Evolutionary conservation across 2,797 vertebrate genomes (phyloP).

Genomic region (Chrysocyon brachyurus): DNA sequence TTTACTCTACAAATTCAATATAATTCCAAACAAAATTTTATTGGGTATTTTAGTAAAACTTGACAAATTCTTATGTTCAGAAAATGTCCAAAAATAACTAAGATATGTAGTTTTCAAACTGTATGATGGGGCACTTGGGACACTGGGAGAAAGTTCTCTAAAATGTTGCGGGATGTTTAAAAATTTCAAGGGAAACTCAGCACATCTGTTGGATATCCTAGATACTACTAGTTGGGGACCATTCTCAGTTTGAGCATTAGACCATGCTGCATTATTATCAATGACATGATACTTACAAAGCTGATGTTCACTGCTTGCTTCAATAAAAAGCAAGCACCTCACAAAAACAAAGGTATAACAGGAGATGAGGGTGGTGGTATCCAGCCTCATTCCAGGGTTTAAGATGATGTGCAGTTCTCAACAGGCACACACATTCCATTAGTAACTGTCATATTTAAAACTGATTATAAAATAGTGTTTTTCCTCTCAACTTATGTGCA

Average conservation of each 20-base stretch:
- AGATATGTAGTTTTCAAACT: background rate
- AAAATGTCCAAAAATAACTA: background rate
- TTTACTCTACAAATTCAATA: background rate
- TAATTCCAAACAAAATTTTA: background rate
- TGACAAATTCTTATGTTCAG: background rate
- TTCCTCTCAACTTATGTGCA: background rate
- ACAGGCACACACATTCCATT: background rate
- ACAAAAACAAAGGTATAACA: background rate
- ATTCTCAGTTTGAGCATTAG: background rate
- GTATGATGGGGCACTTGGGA: too few relatives aligned
- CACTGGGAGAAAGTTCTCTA: background rate
- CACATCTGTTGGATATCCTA: background rate
- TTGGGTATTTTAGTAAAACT: background rate
- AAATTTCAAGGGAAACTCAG: background rate
- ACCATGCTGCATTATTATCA: background rate
- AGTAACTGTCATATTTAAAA: background rate
- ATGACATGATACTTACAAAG: background rate
- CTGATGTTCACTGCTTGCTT: background rate
- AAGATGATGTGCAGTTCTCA: background rate
- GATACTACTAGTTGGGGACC: background rate
- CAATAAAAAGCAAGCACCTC: background rate
- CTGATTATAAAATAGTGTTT: background rate
- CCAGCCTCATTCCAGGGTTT: background rate
- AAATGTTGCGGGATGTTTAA: fast-evolving
- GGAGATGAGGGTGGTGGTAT: background rate